Conservation (phyloP, 2,888 invertebrate species). For the Eumerus sabulonum region DNA sequence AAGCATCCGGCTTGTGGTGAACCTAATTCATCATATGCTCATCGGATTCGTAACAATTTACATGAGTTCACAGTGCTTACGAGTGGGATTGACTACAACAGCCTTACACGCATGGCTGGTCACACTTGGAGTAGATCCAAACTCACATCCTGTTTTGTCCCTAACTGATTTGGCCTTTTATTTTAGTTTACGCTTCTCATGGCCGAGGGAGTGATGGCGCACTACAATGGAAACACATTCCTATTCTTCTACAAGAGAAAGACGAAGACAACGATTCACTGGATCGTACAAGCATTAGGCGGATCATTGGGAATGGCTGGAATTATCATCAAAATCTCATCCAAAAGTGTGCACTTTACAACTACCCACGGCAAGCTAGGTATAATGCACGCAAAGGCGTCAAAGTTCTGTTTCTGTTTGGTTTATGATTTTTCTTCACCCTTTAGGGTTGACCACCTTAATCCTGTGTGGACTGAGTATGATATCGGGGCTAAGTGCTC, state of each 20-base stretch:
- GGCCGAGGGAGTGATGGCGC: constrained; percentile 76
- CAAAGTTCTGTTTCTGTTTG: background rate
- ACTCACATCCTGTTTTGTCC: background rate
- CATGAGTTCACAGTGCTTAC: constrained; percentile 73
- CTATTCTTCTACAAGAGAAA: constrained; percentile 71
- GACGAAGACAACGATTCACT: constrained; percentile 73
- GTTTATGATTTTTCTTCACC: background rate
- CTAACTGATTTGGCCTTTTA: background rate
- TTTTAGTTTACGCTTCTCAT: constrained; percentile 73
- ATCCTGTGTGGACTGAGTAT: constrained; percentile 73
- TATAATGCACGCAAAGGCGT: constrained; percentile 38
- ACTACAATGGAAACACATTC: constrained; percentile 73
- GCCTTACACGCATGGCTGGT: constrained; percentile 74
- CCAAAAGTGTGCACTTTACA: constrained; percentile 70
- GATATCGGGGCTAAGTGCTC: constrained; percentile 72
- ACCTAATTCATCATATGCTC: constrained; percentile 73
- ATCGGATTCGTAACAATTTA: constrained; percentile 75
- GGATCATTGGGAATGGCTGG: constrained; percentile 74
- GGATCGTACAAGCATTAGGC: constrained; percentile 73
- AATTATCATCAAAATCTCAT: constrained; percentile 71
- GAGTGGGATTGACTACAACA: constrained; percentile 70
- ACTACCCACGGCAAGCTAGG: constrained; percentile 67
- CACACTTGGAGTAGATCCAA: constrained; percentile 72
- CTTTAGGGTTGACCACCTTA: constrained; percentile 69
- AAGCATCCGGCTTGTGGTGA: constrained; percentile 71